A percentile compares a stretch with the other conserved stretches of the same genome.
phyloP scores from a whole-genome alignment of 2,113 vertebrate genomes.

The Hippocampus abdominalis region DNA sequence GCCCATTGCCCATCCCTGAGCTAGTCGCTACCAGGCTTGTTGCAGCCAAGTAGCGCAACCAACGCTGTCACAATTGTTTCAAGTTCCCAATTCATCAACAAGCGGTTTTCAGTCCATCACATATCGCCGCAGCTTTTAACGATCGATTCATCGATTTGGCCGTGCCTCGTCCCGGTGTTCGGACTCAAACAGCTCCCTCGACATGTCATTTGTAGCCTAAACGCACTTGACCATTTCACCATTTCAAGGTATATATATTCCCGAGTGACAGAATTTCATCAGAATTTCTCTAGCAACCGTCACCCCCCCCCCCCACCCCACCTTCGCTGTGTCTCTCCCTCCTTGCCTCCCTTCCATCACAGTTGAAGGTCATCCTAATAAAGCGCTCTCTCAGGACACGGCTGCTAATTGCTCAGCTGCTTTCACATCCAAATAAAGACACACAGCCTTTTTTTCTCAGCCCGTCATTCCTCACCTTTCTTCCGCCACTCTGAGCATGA shows the following conservation, averaged over 20 bases:
- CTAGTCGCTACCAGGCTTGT: no score
- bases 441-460: slow-evolving; percentile 48
- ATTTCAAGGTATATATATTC: slow-evolving; percentile 36
- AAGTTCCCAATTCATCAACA: neutral
- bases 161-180: neutral
- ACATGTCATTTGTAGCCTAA: neutral
- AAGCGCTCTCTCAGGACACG: slow-evolving; percentile 61
- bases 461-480: slow-evolving; percentile 55
- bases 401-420: slow-evolving; percentile 70
- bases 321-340: slow-evolving; percentile 5
- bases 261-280: slow-evolving; percentile 40
- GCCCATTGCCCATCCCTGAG: no score
- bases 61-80: neutral
- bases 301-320: neutral
- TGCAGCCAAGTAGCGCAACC: neutral
- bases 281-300: slow-evolving; percentile 13
- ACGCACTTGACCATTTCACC: neutral
- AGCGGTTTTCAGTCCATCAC: no score
- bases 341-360: slow-evolving; percentile 2
- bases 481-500: slow-evolving; percentile 65
- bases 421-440: slow-evolving; percentile 69
- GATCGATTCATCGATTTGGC: neutral
- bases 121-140: neutral
- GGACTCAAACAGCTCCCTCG: slow-evolving; percentile 21
- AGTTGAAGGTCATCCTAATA: slow-evolving; percentile 73